These are phyloP conservation scores for Stigmatopora argus DNA, from an alignment of 2,113 vertebrate genomes.

Conservation along the genomic window DNA sequence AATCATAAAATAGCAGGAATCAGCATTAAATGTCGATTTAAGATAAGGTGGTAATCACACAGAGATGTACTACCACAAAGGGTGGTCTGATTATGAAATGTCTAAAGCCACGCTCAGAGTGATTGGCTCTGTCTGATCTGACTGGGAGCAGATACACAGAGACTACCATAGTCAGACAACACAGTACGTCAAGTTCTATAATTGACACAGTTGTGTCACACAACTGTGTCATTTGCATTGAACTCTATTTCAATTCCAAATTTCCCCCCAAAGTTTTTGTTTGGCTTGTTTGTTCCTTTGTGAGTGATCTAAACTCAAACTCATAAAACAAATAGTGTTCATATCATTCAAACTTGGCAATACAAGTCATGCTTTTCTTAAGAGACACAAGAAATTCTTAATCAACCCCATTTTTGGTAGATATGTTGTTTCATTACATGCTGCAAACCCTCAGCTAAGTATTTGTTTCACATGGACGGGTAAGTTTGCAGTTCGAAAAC, in stretches of 20 bases:
- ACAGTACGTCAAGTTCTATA: neutral
- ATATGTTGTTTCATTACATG: neutral
- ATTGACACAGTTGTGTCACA: neutral
- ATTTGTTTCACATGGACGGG: neutral
- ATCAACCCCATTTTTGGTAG: neutral
- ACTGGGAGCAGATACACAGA: conserved; percentile 2
- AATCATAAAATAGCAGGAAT: conserved; percentile 13
- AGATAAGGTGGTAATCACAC: conserved; percentile 8
- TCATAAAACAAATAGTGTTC: no score
- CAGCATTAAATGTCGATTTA: conserved; percentile 2
- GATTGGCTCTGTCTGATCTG: conserved; percentile 5
- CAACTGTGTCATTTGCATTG: neutral
- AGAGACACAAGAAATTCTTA: neutral
- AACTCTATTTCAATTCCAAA: neutral
- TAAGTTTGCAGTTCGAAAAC: conserved; percentile 13
- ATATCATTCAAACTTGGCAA: neutral
- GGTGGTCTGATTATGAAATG: conserved; percentile 16
- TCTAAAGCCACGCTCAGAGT: conserved; percentile 7
- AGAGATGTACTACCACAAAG: conserved; percentile 21
- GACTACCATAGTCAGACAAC: neutral
- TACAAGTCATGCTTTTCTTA: neutral
- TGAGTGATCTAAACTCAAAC: neutral
- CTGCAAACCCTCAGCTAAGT: neutral
- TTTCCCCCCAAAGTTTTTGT: neutral
- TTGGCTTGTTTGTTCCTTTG: neutral